Evolutionary conservation across 2,113 vertebrate genomes (phyloP).

Genomic region (Heterocephalus glaber): DNA sequence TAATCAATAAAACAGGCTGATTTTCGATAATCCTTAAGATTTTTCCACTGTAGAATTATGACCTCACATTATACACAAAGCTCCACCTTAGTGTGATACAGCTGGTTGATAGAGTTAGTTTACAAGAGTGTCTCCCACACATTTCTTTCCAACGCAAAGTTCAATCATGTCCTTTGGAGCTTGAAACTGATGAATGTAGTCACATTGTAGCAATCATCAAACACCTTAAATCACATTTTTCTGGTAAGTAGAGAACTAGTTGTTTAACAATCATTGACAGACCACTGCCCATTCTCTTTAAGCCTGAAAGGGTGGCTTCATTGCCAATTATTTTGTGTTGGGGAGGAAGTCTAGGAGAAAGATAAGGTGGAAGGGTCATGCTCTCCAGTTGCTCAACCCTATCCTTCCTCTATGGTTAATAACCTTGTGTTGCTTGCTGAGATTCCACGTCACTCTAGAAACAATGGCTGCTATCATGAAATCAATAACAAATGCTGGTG

Average conservation of each 20-base stretch:
- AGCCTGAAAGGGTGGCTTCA: background rate
- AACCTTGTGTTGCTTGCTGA: background rate
- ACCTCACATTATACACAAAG: background rate
- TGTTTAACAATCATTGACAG: background rate
- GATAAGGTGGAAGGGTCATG: no score
- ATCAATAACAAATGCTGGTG: no score
- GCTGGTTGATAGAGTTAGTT: background rate
- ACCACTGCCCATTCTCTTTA: background rate
- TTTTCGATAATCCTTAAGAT: background rate
- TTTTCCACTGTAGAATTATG: background rate
- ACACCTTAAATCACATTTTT: background rate
- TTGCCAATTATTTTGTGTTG: background rate
- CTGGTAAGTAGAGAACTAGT: background rate
- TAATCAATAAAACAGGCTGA: background rate
- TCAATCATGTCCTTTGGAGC: background rate
- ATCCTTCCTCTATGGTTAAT: background rate
- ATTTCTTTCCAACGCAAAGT: background rate
- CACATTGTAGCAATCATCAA: background rate
- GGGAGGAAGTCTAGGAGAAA: rapidly evolving
- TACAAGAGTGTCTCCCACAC: background rate
- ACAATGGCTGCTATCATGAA: no score
- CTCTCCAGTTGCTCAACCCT: background rate
- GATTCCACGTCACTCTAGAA: no score
- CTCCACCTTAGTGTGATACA: background rate
- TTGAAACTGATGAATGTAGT: background rate